Conservation (phyloP, 2,797 vertebrate species). For the Gymnocypris eckloni region DNA sequence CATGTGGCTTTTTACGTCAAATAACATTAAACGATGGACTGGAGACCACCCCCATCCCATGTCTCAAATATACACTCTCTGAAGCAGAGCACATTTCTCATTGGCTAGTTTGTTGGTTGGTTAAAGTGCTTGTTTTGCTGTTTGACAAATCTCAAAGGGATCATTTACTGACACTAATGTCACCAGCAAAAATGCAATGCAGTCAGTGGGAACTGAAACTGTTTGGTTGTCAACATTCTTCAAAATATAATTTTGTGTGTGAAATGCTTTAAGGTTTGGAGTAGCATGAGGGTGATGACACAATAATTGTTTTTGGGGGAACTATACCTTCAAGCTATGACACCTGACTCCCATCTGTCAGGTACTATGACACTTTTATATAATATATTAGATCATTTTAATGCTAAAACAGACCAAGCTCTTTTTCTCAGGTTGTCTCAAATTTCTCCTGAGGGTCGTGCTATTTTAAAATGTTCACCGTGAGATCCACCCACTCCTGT, state of each 20-base stretch:
- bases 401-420: background rate
- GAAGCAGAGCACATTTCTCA: background rate
- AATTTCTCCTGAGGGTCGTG: background rate
- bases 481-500: conserved; percentile 48
- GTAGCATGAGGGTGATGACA: background rate
- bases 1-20: too few species aligned
- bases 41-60: background rate
- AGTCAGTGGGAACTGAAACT: background rate
- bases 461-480: background rate
- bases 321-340: background rate
- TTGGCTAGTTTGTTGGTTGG: background rate
- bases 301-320: background rate
- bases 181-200: background rate
- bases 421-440: background rate
- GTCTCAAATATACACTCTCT: background rate
- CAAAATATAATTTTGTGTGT: background rate
- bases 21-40: too few species aligned
- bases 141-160: background rate
- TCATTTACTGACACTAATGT: background rate
- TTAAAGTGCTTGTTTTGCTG: background rate
- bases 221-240: background rate
- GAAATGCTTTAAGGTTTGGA: background rate
- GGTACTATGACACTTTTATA: too few species aligned
- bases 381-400: background rate
- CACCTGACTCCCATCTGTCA: background rate